A percentile compares a stretch with the other conserved stretches of the same genome.
phyloP scores from a whole-genome alignment of 2,113 vertebrate genomes.

The Mesembrinibis cayennensis region DNA sequence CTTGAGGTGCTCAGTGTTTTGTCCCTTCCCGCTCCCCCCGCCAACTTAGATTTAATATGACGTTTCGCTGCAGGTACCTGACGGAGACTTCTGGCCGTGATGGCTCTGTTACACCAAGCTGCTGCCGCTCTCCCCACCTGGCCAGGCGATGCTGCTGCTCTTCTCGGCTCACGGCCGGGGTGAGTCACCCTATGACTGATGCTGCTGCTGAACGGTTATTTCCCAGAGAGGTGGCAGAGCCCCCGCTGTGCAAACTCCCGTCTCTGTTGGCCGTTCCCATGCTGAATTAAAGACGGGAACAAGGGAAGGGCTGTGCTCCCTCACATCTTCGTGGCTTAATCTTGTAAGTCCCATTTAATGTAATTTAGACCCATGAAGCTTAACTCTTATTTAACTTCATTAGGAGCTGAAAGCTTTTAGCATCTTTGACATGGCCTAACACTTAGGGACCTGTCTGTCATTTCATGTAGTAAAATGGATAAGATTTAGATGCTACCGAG shows the following conservation, averaged over 20 bases:
- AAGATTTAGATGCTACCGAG: neutral
- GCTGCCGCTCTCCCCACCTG: neutral
- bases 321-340: neutral
- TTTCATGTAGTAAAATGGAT: neutral
- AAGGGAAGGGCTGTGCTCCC: neutral
- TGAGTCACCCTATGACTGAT: neutral
- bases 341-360: neutral
- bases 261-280: neutral
- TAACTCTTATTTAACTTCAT: neutral
- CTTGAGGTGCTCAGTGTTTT: neutral
- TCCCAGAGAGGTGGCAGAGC: neutral
- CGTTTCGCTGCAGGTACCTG: neutral
- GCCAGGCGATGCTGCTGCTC: neutral
- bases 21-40: neutral
- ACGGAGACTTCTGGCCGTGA: neutral
- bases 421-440: neutral
- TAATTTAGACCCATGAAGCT: neutral
- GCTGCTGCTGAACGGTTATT: neutral
- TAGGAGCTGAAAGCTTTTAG: neutral
- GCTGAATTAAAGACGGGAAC: neutral
- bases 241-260: neutral
- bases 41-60: neutral
- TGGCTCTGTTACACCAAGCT: neutral
- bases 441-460: neutral
- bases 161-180: accelerated